phyloP scores from a whole-genome alignment of 2,888 invertebrate species.

The Rhorus exstirpatorius region DNA sequence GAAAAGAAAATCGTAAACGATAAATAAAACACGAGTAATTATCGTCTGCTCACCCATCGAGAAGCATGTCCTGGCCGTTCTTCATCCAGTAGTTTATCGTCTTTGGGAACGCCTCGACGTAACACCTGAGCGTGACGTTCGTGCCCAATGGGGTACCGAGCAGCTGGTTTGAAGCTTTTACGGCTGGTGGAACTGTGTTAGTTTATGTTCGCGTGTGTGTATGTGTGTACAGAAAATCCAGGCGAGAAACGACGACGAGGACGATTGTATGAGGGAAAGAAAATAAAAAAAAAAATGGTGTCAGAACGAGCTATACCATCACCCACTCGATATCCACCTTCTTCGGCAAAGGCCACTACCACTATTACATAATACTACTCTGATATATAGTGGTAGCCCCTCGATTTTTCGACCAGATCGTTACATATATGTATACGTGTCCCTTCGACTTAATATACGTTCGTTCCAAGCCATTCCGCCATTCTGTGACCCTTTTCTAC shows the following conservation, averaged over 20 bases:
- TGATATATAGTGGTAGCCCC: conserved; percentile 28
- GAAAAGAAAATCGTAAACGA: neutral
- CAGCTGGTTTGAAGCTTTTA: conserved; percentile 95
- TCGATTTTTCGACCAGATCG: conserved; percentile 66
- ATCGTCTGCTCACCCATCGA: conserved; percentile 80
- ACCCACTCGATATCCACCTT: conserved; percentile 63
- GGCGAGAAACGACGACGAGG: conserved; percentile 48
- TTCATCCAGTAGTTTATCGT: conserved; percentile 93
- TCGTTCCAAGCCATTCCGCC: conserved; percentile 66
- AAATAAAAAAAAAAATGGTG: conserved; percentile 70
- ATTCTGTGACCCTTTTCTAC: conserved; percentile 42
- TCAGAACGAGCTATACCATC: conserved; percentile 69
- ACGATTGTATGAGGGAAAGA: conserved; percentile 68
- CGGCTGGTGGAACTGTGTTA: conserved; percentile 93
- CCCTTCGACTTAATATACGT: conserved; percentile 63
- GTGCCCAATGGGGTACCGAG: conserved; percentile 95
- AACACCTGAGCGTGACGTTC: conserved; percentile 94
- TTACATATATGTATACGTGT: conserved; percentile 55
- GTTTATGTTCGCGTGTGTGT: conserved; percentile 58
- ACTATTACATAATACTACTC: conserved; percentile 50
- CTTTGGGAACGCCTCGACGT: conserved; percentile 94
- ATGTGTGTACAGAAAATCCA: conserved; percentile 30
- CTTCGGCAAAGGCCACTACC: conserved; percentile 32
- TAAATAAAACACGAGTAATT: conserved; percentile 42
- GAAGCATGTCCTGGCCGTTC: conserved; percentile 86